Evolutionary conservation across 2,888 invertebrate species (phyloP), one percentile per base, ranked within the genome.

Genomic region (Hypolimnas misippus): DNA sequence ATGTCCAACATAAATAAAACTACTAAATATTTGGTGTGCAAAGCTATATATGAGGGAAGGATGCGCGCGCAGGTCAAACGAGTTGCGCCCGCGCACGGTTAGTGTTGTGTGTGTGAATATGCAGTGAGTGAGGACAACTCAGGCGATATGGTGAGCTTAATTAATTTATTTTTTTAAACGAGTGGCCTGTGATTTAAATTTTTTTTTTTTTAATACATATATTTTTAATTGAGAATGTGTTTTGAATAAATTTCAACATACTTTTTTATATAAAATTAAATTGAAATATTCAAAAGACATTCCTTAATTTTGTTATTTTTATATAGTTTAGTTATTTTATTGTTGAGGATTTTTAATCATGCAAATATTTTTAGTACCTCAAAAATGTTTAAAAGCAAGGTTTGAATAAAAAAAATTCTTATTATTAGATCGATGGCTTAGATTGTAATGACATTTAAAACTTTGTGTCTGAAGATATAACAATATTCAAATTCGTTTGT

Each of bases 11-110:
- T 49, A 55, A 55, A 55, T 7, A 49, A 49, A 29, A 12, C 17
- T n/a, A n/a, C n/a, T 35, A 62, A 38, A 46, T 57, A 59, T 68
- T 67, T 65, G 66, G 60, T 62, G 51, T 55, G 55, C 63, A 70
- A 73, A 67, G 71, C 72, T 75, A 74, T 76, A 76, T 74, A 74
- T 74, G 63, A 67, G 62, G 55, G 69, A 70, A 42, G 55, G 71
- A 71, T 61, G 64, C 69, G 69, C 69, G 68, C 65, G 62, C 69
- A 60, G 63, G 69, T 71, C 73, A 73, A 67, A 70, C 71, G 74
- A 65, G 70, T 54, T 50, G 63, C 63, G 63, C 64, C 59, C 65
- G 70, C 70, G 69, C 63, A 55, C 58, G 60, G 58, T 54, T 57
- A 60, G 65, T 65, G 67, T 71, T 68, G 73, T 70, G 65, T 70